These are phyloP conservation scores for Corythornis cristatus DNA, from an alignment of 2,113 vertebrate genomes.

Conservation along the genomic window DNA sequence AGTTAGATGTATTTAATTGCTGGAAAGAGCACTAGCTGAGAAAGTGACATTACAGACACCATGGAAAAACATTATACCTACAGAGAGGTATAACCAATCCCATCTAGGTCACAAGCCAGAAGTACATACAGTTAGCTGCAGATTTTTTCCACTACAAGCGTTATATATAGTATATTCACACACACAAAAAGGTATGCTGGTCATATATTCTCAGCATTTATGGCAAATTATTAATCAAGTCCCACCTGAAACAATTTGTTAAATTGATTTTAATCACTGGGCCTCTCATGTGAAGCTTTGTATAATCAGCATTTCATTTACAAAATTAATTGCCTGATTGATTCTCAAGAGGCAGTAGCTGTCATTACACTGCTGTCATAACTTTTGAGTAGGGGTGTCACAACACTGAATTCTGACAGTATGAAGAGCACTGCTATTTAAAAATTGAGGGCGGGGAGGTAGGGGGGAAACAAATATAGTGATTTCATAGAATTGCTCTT, in stretches of 20 bases:
- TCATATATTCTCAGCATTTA: conserved; percentile 79
- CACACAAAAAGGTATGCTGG: conserved; percentile 75
- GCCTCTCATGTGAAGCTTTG: conserved; percentile 86
- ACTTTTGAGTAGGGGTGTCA: conserved; percentile 85
- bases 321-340: conserved; percentile 89
- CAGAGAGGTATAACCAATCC: conserved; percentile 8
- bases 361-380: conserved; percentile 84
- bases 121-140: conserved; percentile 6
- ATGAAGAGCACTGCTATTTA: conserved; percentile 80
- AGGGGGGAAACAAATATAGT: conserved; percentile 66
- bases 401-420: conserved; percentile 80
- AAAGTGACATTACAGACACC: background rate
- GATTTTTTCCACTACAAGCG: background rate
- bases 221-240: conserved; percentile 86
- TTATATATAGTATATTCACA: conserved; percentile 48
- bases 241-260: conserved; percentile 89
- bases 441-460: conserved; percentile 68
- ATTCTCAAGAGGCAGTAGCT: conserved; percentile 85
- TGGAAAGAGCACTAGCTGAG: background rate
- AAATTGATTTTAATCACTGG: conserved; percentile 90
- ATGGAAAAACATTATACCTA: background rate
- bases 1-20: background rate
- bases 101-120: conserved; percentile 50
- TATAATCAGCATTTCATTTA: conserved; percentile 90
- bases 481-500: conserved; percentile 58